Evolutionary conservation across 2,888 invertebrate genomes (phyloP).

Genomic region (Drosophila leonis): DNA sequence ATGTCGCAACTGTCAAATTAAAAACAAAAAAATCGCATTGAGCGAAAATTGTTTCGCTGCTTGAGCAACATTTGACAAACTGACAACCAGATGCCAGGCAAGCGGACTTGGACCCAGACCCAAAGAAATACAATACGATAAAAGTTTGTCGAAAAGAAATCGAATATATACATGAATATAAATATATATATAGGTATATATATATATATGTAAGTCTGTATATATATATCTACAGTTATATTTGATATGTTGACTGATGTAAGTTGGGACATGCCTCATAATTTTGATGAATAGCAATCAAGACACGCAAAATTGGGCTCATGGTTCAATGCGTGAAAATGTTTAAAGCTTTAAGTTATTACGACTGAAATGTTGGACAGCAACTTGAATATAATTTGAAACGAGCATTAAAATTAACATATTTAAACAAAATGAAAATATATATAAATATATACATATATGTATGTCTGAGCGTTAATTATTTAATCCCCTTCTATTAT

Average conservation of each 20-base stretch:
- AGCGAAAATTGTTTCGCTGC: constrained; percentile 53
- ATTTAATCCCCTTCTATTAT: too few species aligned
- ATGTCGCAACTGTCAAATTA: constrained; percentile 68
- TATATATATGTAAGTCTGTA: too few species aligned
- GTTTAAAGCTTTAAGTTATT: background rate
- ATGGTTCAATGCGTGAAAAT: background rate
- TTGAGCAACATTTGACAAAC: constrained; percentile 34
- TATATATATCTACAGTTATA: background rate
- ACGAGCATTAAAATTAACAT: too few species aligned
- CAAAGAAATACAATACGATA: background rate
- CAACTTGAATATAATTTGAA: too few species aligned
- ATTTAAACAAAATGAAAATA: too few species aligned
- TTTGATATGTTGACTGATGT: background rate
- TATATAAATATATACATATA: too few species aligned
- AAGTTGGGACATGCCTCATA: background rate
- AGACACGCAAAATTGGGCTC: background rate
- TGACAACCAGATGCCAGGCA: background rate
- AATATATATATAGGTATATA: too few species aligned
- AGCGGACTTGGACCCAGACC: background rate
- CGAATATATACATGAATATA: background rate
- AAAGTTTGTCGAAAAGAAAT: background rate
- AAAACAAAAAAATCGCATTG: constrained; percentile 41
- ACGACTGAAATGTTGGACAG: too few species aligned
- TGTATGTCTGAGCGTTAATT: too few species aligned
- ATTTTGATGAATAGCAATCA: constrained; percentile 1